Conservation (phyloP, 2,113 vertebrate genomes). For the Leptobrachium ailaonicum region DNA sequence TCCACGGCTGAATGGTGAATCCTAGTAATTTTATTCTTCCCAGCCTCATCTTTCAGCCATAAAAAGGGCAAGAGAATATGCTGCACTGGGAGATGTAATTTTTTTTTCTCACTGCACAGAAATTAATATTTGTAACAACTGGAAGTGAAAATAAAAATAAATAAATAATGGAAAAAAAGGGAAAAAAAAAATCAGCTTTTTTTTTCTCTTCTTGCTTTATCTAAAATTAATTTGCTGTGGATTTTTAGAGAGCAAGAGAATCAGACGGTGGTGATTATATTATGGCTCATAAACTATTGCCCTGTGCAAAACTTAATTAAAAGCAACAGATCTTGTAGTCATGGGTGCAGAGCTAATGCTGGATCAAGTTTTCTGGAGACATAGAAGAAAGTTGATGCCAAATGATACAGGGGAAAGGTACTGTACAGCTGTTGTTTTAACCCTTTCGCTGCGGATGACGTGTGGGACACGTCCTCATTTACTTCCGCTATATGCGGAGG, state of each 20-base stretch:
- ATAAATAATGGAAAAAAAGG: constrained; percentile 37
- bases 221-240: constrained; percentile 46
- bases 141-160: constrained; percentile 35
- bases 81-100: constrained; percentile 6
- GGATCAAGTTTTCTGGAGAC: constrained; percentile 9
- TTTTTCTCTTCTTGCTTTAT: constrained; percentile 17
- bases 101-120: constrained; percentile 40
- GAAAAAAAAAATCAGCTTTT: constrained; percentile 33
- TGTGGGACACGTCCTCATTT: too few relatives aligned
- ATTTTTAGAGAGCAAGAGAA: constrained; percentile 43
- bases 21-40: constrained; percentile 34
- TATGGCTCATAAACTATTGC: constrained; percentile 48
- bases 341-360: constrained; percentile 33
- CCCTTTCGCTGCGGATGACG: too few relatives aligned
- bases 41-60: constrained; percentile 37
- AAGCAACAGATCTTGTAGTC: constrained; percentile 47
- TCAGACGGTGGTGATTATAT: constrained; percentile 35
- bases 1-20: constrained; percentile 33
- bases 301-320: constrained; percentile 50
- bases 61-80: constrained; percentile 35
- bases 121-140: constrained; percentile 47
- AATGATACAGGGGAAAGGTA: constrained; percentile 31
- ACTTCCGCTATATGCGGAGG: too few relatives aligned
- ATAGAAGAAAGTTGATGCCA: constrained; percentile 6
- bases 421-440: constrained; percentile 42